phyloP scores from a whole-genome alignment of 2,797 vertebrate genomes.

The Natrix natrix region DNA sequence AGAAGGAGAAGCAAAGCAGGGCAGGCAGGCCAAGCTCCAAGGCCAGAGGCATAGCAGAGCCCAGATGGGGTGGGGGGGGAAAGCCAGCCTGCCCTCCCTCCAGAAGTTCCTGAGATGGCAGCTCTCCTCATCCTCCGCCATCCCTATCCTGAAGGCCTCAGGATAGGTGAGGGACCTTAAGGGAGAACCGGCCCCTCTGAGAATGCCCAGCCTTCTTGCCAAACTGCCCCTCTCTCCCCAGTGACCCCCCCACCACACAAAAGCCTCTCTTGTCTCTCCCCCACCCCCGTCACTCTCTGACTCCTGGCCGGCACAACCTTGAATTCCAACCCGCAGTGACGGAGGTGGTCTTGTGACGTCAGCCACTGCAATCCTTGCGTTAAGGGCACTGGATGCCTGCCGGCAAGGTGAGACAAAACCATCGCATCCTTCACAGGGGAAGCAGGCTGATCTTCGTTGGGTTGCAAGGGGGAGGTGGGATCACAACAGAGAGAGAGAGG shows the following conservation, averaged over 20 bases:
- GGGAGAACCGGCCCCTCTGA: neutral
- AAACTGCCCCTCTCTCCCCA: neutral
- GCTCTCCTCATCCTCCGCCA: neutral
- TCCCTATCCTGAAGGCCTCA: neutral
- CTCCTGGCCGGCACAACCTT: slow-evolving; percentile 28
- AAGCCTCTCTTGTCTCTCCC: no score
- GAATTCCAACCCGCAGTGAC: slow-evolving; percentile 39
- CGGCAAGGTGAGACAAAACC: slow-evolving; percentile 41
- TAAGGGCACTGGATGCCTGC: slow-evolving; percentile 36
- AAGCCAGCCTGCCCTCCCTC: neutral
- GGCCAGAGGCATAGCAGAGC: neutral
- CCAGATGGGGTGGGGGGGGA: neutral
- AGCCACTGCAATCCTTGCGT: slow-evolving; percentile 39
- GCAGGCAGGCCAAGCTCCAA: neutral
- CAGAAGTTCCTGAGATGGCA: neutral
- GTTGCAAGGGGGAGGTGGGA: neutral
- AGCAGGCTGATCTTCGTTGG: neutral
- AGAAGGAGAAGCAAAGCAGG: neutral
- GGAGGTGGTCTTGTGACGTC: neutral
- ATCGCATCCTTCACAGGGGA: neutral
- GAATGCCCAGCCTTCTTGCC: neutral
- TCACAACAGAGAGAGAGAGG: no score
- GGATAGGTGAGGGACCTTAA: neutral
- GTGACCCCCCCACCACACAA: neutral
- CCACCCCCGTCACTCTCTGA: no score